phyloP scores from a whole-genome alignment of 2,113 vertebrate species.

The Myotis brandtii region DNA sequence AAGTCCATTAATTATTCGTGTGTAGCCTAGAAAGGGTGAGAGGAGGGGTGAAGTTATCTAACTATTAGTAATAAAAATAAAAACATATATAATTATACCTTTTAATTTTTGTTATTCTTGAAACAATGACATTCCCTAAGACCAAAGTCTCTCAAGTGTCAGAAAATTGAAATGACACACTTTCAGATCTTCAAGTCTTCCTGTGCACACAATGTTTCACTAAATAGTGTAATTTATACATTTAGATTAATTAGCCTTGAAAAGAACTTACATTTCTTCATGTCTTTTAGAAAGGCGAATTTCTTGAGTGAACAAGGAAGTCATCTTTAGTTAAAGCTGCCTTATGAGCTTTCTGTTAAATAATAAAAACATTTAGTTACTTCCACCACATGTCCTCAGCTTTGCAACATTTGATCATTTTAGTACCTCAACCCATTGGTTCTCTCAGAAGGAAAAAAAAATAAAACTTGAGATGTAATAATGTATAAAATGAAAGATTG shows the following conservation, averaged over 20 bases:
- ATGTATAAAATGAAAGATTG: conserved; percentile 12
- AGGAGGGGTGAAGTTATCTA: not conserved
- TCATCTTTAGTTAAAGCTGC: conserved; percentile 79
- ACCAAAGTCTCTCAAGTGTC: not conserved
- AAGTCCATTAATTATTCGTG: not conserved
- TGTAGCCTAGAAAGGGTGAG: not conserved
- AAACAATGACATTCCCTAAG: not conserved
- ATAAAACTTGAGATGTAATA: not conserved
- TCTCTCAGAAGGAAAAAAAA: conserved; percentile 52
- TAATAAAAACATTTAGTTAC: conserved; percentile 76
- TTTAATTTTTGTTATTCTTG: conserved; percentile 39
- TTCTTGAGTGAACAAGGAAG: conserved; percentile 85
- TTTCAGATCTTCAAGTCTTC: conserved; percentile 42
- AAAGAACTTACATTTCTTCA: conserved; percentile 91
- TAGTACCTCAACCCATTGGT: not conserved
- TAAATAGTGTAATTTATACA: not conserved
- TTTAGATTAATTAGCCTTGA: not conserved
- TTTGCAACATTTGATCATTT: conserved; percentile 36
- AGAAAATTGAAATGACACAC: not conserved
- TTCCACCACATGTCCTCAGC: not conserved
- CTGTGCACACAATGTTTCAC: not conserved
- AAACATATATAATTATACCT: not conserved
- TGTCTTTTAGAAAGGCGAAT: conserved; percentile 88
- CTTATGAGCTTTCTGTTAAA: conserved; percentile 64
- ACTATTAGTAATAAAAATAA: not conserved